Evolutionary conservation across 2,888 invertebrate genomes (phyloP).

Genomic region (Antheraea assamensis): DNA sequence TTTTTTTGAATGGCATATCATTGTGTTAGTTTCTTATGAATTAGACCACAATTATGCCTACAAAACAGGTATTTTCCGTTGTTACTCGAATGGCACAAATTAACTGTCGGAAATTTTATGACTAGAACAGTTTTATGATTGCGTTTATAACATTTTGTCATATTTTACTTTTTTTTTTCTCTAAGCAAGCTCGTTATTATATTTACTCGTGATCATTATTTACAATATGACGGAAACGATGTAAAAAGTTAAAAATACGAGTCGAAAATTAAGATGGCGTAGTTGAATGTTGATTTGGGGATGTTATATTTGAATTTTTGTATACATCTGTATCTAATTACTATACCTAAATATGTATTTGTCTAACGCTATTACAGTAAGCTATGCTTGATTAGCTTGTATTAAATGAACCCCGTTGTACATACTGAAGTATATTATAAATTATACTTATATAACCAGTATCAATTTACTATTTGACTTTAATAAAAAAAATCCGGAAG

Average conservation of each 20-base stretch:
- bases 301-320: not conserved
- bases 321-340: not conserved
- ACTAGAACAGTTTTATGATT: constrained; percentile 29
- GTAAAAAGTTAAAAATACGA: not conserved
- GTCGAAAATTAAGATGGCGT: not conserved
- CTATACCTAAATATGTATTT: too few relatives aligned
- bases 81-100: constrained; percentile 54
- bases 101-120: constrained; percentile 50
- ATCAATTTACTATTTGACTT: not conserved
- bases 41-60: constrained; percentile 29
- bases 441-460: not conserved
- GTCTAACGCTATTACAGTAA: too few relatives aligned
- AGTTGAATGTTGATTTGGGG: not conserved
- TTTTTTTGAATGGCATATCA: not conserved
- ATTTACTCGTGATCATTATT: not conserved
- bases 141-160: constrained; percentile 21
- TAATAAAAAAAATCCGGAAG: not conserved
- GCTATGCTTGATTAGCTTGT: too few relatives aligned
- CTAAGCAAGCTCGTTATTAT: not conserved
- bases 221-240: too few relatives aligned
- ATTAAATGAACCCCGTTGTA: too few relatives aligned
- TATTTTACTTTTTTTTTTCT: constrained; percentile 14
- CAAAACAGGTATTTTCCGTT: constrained; percentile 41
- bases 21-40: not conserved
- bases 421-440: too few relatives aligned